Conservation (phyloP, 1,140 invertebrate species). For the Eriosoma lanigerum region DNA sequence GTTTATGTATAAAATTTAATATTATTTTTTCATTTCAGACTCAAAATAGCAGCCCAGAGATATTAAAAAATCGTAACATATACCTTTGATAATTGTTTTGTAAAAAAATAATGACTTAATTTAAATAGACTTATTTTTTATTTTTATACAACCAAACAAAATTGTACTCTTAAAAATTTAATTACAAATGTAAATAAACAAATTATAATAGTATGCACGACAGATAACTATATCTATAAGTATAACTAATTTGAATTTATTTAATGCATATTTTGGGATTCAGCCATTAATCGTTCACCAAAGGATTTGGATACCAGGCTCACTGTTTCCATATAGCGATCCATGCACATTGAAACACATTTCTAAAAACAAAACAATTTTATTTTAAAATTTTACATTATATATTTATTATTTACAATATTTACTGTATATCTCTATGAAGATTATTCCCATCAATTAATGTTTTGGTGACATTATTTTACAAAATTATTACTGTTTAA, state of each 20-base stretch:
- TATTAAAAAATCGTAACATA: background rate
- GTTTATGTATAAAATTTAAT: too few species aligned
- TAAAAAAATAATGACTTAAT: background rate
- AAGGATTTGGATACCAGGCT: slow-evolving; percentile 71
- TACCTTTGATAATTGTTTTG: background rate
- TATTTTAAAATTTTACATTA: slow-evolving; percentile 18
- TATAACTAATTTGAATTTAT: slow-evolving; percentile 1
- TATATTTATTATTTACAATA: too few species aligned
- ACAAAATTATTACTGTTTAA: too few species aligned
- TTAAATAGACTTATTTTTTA: background rate
- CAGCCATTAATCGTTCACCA: slow-evolving; percentile 67
- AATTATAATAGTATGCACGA: background rate
- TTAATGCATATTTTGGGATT: slow-evolving; percentile 54
- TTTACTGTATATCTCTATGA: too few species aligned
- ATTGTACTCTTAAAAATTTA: background rate
- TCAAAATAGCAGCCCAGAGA: background rate
- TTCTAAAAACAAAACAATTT: slow-evolving; percentile 67
- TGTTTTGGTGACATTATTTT: too few species aligned
- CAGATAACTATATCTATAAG: slow-evolving; percentile 11
- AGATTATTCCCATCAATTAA: too few species aligned
- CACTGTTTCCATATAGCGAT: slow-evolving; percentile 95
- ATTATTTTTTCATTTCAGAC: slow-evolving; percentile 6
- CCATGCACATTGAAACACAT: slow-evolving; percentile 97
- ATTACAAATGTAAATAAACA: slow-evolving; percentile 38
- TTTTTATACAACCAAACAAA: background rate